Evolutionary conservation across 1,140 invertebrate genomes (phyloP).

Genomic region (Zaprionus africanus): DNA sequence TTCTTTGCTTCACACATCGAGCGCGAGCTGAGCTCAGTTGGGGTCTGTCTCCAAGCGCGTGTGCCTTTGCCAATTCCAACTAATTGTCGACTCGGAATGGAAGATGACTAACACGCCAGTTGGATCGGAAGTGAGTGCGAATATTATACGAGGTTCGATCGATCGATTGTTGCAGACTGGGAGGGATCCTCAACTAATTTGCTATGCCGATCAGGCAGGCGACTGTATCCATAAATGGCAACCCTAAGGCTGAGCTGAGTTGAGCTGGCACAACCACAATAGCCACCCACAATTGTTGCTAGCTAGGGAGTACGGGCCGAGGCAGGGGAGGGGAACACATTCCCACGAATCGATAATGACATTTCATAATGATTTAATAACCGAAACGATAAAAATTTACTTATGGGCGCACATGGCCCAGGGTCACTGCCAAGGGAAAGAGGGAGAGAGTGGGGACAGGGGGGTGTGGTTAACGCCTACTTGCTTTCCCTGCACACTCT

Average conservation of each 20-base stretch:
- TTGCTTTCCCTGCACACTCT: neutral
- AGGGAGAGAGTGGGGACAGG: neutral
- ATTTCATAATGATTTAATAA: slow-evolving; percentile 70
- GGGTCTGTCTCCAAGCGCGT: neutral
- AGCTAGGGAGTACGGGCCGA: neutral
- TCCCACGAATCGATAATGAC: slow-evolving; percentile 79
- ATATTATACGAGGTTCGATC: slow-evolving; percentile 17
- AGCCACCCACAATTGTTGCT: slow-evolving; percentile 16
- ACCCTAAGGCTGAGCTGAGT: slow-evolving; percentile 2
- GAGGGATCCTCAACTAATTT: slow-evolving; percentile 7
- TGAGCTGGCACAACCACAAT: neutral
- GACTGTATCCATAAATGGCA: neutral
- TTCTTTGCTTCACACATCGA: neutral
- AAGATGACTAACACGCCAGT: slow-evolving; percentile 27
- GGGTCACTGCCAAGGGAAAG: neutral
- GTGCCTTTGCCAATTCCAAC: slow-evolving; percentile 24
- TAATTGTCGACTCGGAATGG: slow-evolving; percentile 15
- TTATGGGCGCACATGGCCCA: slow-evolving; percentile 40
- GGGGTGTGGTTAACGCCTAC: neutral
- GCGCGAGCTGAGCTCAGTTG: neutral
- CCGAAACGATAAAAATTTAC: slow-evolving; percentile 61
- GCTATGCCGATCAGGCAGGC: slow-evolving; percentile 37
- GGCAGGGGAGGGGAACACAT: slow-evolving; percentile 28
- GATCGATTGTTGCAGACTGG: neutral
- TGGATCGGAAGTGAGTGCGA: slow-evolving; percentile 37